Evolutionary conservation across 2,888 invertebrate genomes (phyloP).

Genomic region (Mythimna albipuncta): DNA sequence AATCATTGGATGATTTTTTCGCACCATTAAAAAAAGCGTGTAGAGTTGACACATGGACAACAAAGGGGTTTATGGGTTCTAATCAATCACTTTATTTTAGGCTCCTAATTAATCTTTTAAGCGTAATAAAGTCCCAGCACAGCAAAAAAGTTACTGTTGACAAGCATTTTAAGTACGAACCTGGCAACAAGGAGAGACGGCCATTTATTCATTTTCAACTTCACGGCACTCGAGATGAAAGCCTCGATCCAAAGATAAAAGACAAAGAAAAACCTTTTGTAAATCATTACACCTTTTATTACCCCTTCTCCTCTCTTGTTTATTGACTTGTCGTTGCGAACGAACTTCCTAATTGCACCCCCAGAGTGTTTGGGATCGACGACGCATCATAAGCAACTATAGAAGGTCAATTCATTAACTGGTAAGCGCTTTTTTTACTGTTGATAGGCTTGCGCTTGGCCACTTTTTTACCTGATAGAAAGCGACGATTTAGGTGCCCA

Average conservation of each 20-base stretch:
- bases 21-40: too few species aligned
- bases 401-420: background rate
- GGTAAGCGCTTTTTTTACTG: too few species aligned
- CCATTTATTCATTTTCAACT: constrained; percentile 49
- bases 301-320: constrained; percentile 43
- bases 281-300: constrained; percentile 61
- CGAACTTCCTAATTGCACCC: constrained; percentile 53
- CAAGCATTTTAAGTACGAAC: constrained; percentile 13
- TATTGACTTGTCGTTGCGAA: constrained; percentile 52
- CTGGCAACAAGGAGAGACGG: constrained; percentile 15
- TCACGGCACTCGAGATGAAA: constrained; percentile 36
- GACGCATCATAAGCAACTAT: background rate
- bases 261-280: constrained; percentile 56
- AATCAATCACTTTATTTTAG: constrained; percentile 1
- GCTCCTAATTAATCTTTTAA: constrained; percentile 2
- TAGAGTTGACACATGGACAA: too few species aligned
- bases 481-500: too few species aligned
- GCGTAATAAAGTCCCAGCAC: background rate
- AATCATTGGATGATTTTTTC: too few species aligned
- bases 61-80: too few species aligned
- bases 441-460: too few species aligned
- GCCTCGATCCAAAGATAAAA: constrained; percentile 53
- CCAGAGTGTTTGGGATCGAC: constrained; percentile 28
- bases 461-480: too few species aligned
- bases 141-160: constrained; percentile 6